Conservation (phyloP, 2,797 vertebrate species). For the Premnoplex brunnescens region DNA sequence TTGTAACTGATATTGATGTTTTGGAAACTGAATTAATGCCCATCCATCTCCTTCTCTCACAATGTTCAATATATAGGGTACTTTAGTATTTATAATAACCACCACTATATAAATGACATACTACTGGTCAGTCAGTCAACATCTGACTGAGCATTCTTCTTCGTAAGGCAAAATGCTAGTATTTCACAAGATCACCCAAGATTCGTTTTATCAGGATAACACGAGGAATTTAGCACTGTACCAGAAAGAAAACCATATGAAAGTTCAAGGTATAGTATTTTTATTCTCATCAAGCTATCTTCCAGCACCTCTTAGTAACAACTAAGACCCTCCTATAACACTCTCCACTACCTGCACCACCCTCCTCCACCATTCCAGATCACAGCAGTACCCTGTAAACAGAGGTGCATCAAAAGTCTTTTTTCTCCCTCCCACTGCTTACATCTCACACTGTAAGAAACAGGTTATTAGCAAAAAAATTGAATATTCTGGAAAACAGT, state of each 20-base stretch:
- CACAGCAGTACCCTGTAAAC: not conserved
- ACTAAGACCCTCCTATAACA: not conserved
- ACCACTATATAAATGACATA: not conserved
- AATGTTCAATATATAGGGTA: not conserved
- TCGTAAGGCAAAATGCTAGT: not conserved
- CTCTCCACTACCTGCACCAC: not conserved
- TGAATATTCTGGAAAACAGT: not conserved
- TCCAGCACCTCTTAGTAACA: not conserved
- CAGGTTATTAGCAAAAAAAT: not conserved
- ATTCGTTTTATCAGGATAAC: not conserved
- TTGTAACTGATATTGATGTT: not conserved
- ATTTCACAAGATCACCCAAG: not conserved
- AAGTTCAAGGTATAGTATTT: not conserved
- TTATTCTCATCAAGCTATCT: not conserved
- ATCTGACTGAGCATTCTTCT: not conserved
- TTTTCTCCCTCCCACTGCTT: not conserved
- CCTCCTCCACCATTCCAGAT: not conserved
- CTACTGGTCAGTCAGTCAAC: not conserved
- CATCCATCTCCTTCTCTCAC: not conserved
- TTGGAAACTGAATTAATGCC: not conserved
- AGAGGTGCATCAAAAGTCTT: not conserved
- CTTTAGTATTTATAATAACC: not conserved
- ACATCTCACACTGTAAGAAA: not conserved
- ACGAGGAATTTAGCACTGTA: not conserved
- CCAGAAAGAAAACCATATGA: not conserved